Conservation (phyloP, 2,888 invertebrate genomes). For the Melipona beecheii region DNA sequence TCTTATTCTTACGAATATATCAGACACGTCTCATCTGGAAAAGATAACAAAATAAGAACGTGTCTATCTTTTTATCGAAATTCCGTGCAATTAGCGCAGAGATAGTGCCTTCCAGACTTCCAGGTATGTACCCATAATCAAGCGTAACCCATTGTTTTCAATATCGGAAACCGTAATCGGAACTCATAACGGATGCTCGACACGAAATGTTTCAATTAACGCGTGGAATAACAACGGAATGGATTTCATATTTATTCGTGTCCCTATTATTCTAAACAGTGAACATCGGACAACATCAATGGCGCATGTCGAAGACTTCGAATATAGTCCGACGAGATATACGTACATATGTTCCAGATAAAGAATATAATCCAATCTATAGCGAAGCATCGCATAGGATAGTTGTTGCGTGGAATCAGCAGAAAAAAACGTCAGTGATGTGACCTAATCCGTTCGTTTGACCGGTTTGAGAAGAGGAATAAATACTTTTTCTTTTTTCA, state of each 20-base stretch:
- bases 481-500: neutral
- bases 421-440: neutral
- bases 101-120: neutral
- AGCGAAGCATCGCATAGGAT: conserved; percentile 21
- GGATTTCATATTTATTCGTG: conserved; percentile 14
- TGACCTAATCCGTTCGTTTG: conserved; percentile 19
- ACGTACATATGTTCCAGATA: conserved; percentile 22
- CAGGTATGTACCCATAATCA: neutral
- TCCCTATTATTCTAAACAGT: conserved; percentile 6
- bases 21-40: neutral
- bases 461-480: neutral
- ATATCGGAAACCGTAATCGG: neutral
- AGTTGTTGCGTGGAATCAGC: conserved; percentile 13
- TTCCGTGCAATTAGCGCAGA: conserved; percentile 7
- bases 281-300: neutral
- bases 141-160: conserved; percentile 27
- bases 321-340: neutral
- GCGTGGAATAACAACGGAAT: conserved; percentile 7
- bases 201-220: conserved; percentile 39
- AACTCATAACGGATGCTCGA: neutral
- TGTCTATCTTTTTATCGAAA: neutral
- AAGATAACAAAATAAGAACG: neutral
- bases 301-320: conserved; percentile 13
- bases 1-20: no score
- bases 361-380: conserved; percentile 44